These are phyloP conservation scores for Sigmodon hispidus DNA, from an alignment of 2,113 vertebrate genomes.

Conservation along the genomic window DNA sequence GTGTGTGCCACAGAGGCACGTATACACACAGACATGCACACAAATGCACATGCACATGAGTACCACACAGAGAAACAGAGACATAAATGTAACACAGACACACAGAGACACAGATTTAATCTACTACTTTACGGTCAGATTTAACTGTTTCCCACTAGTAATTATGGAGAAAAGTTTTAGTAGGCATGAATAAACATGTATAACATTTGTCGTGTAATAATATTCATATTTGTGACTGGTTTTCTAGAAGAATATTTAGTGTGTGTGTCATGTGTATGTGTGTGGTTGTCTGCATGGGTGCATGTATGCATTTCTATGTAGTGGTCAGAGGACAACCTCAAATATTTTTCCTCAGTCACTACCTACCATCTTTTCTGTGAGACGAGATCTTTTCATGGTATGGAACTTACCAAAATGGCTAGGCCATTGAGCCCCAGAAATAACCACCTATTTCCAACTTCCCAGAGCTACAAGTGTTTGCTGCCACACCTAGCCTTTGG, in stretches of 20 bases:
- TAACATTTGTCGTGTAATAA: not conserved
- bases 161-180: not conserved
- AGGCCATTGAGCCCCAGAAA: not conserved
- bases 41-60: not conserved
- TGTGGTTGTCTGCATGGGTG: too few relatives aligned
- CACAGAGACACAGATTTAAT: not conserved
- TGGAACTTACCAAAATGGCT: not conserved
- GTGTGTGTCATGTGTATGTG: not conserved
- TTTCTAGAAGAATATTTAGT: constrained; percentile 38
- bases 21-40: not conserved
- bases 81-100: not conserved
- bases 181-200: not conserved
- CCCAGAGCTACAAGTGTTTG: not conserved
- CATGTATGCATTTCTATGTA: not conserved
- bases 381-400: not conserved
- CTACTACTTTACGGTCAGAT: not conserved
- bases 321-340: not conserved
- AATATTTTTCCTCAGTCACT: not conserved
- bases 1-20: too few relatives aligned
- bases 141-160: constrained; percentile 7
- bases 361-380: not conserved
- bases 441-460: not conserved
- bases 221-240: constrained; percentile 33
- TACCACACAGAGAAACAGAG: not conserved
- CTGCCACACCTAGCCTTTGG: not conserved